Evolutionary conservation across 1,140 invertebrate genomes (phyloP), one percentile per base, ranked within the genome.

Genomic region (Dreissena polymorpha): DNA sequence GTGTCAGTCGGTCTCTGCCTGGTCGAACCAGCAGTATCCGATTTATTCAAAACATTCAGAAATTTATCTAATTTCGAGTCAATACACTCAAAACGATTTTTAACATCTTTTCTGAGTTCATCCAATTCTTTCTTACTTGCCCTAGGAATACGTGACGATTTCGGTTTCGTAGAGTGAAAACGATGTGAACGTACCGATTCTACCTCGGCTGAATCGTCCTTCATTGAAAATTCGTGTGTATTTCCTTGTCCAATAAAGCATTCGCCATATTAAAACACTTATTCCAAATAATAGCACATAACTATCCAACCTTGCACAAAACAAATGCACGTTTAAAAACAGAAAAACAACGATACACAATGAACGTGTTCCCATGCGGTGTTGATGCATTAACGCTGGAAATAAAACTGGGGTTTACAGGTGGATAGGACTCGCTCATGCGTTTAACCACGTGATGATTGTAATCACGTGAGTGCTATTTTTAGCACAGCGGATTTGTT

Each of bases 11-110:
- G n/a, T n/a, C n/a, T n/a, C n/a, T n/a, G n/a, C n/a, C n/a, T n/a
- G n/a, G n/a, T n/a, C n/a, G n/a, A n/a, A n/a, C n/a, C n/a, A n/a
- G n/a, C 53, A 55, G 53, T 55, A 51, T 72, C 70, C 70, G 55
- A 50, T n/a, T n/a, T 29, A 51, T 23, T 39, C 10, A 29, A 49
- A n/a, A n/a, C n/a, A n/a, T n/a, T n/a, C n/a, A n/a, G n/a, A 29
- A 72, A 72, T 53, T 12, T 51, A 10, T 72, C 70, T 21, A 72
- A 72, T 72, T 72, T 72, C 23, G 70, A 72, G 70, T 72, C 39
- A 72, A 72, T 72, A 23, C 64, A 14, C 64, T 67, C 64, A 39
- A 55, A 68, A n/a, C 27, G 23, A 65, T 29, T 39, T 39, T 77
- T 73, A 55, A 49, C 39, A 65, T 78, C 21, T 21, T 55, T 18